Evolutionary conservation across 2,113 vertebrate genomes (phyloP), one percentile per base, ranked within the genome.

Genomic region (Oxyruncus cristatus): DNA sequence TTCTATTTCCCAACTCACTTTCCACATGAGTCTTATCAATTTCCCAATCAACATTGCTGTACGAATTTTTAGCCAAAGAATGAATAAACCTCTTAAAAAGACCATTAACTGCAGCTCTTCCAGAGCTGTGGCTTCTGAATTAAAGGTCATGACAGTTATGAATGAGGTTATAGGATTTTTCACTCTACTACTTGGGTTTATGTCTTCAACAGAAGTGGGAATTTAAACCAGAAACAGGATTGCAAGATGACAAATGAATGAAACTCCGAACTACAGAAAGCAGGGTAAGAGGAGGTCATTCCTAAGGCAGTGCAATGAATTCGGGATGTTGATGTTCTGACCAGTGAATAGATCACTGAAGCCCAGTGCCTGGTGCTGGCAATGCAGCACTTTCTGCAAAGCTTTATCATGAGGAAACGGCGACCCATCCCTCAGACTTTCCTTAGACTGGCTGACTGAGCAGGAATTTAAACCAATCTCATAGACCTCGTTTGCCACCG

Each of bases 181-280:
- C 87, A 87, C 61, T 66, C 73, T 61, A 78, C 76, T 92, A 28
- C 73, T 70, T 53, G 72, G 92, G 92, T 92, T 92, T 78, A 75
- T 2, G 52, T 78, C 86, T 95, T 93, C 89, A 84, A 72, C 76
- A 95, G 86, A 91, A 95, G 93, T 87, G 84, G 86, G 96, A 95
- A 95, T 95, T 92, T 93, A 95, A 95, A 93, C 73, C 83, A 93
- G 95, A 95, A 96, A 87, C 93, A 82, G 91, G 91, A 91, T 61
- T 95, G 94, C 76, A 92, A 92, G 79, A 91, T 95, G 96, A 97
- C 73, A 95, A 96, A 97, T 95, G 93, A 95, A 93, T 67, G 61
- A 68, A 91, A 81, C 76, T 55, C 79, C 63, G 84, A 85, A 63
- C 79, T 78, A 85, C 82, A 92, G 92, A 77, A 85, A 94, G 76